Evolutionary conservation across 1,140 invertebrate genomes (phyloP).

Genomic region (Temnothorax longispinosus): DNA sequence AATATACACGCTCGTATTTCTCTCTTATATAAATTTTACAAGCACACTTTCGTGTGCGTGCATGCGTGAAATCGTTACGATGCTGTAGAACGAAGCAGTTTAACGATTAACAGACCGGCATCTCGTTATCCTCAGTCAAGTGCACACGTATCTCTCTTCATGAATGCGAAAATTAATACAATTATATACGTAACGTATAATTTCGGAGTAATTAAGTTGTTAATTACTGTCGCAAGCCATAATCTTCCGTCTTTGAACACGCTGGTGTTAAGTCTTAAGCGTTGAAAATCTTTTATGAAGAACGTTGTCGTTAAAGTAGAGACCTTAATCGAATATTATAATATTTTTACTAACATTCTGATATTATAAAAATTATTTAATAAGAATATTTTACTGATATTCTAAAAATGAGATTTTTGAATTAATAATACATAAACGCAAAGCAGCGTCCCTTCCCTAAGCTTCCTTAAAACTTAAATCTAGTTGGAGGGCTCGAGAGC

Average conservation of each 20-base stretch:
- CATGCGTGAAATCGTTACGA: not conserved
- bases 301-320: not conserved
- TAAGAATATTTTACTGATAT: not conserved
- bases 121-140: not conserved
- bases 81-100: not conserved
- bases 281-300: not conserved
- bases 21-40: not conserved
- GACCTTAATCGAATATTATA: not conserved
- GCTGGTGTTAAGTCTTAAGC: not conserved
- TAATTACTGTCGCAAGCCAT: not conserved
- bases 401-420: not conserved
- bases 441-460: not conserved
- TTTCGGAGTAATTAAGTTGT: not conserved
- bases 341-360: not conserved
- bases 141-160: not conserved
- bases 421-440: not conserved
- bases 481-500: not conserved
- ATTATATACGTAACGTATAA: not conserved
- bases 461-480: not conserved
- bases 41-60: too few relatives aligned
- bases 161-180: not conserved
- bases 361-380: not conserved
- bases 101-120: not conserved
- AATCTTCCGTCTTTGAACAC: not conserved
- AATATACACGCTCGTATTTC: not conserved